A percentile compares a stretch with the other conserved stretches of the same genome.
Evolutionary conservation across 2,113 vertebrate genomes (phyloP).

Genomic region (Ceyx melanurus): DNA sequence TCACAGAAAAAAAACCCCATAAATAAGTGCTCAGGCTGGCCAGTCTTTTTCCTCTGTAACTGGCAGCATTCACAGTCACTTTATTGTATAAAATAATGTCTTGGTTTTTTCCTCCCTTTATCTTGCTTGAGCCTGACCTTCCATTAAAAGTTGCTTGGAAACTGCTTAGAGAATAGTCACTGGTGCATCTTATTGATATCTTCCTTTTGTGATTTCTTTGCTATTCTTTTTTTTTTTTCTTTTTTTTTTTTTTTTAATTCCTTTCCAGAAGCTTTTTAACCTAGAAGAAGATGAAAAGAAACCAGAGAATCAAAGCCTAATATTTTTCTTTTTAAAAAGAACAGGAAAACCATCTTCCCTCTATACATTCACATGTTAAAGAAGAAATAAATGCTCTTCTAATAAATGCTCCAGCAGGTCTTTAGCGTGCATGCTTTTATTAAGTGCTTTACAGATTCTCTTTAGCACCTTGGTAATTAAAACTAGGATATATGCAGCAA

Average conservation of each 20-base stretch:
- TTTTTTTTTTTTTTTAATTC: constrained; percentile 60
- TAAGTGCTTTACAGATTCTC: neutral
- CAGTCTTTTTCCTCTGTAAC: constrained; percentile 71
- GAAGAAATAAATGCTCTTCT: constrained; percentile 34
- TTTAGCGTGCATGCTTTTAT: constrained; percentile 2
- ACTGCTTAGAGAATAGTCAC: constrained; percentile 85
- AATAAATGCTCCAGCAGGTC: constrained; percentile 20
- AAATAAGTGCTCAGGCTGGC: constrained; percentile 66
- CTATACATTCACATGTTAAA: constrained; percentile 1
- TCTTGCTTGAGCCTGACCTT: constrained; percentile 88
- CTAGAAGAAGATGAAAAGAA: constrained; percentile 76
- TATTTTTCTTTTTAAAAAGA: constrained; percentile 69
- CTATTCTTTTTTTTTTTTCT: constrained; percentile 61
- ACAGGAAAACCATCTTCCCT: constrained; percentile 20
- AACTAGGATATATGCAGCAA: neutral
- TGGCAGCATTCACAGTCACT: constrained; percentile 74
- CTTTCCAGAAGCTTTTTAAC: constrained; percentile 66
- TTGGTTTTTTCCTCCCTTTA: constrained; percentile 76
- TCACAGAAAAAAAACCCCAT: constrained; percentile 42
- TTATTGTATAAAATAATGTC: constrained; percentile 80
- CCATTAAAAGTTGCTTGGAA: constrained; percentile 98
- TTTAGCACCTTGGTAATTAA: constrained; percentile 26
- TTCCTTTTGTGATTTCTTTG: constrained; percentile 80
- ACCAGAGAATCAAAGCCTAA: constrained; percentile 70
- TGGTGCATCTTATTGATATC: constrained; percentile 76